Evolutionary conservation across 2,888 invertebrate species (phyloP), one percentile per base, ranked within the genome.

Genomic region (Andrena fulva): DNA sequence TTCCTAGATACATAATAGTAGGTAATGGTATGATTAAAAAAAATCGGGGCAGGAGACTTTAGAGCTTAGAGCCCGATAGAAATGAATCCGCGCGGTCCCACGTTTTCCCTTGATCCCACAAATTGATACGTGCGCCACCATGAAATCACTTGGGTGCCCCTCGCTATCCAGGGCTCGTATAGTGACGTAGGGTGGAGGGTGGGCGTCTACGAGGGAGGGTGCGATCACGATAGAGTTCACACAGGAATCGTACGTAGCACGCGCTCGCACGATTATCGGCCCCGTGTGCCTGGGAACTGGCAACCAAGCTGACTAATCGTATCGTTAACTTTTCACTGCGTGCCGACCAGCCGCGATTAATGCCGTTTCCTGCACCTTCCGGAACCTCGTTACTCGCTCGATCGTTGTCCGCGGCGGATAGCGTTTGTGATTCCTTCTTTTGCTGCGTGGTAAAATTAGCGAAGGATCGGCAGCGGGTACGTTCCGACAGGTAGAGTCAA

Each of bases 281-380:
- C 77, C 75, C 90, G 89, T 89, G 89, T 87, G 90, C 91, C 91
- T 93, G 93, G 92, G 93, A 93, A 93, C 91, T 93, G 93, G 92
- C 93, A 93, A 93, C 91, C 86, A 82, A 83, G 82, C 89, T 91
- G 91, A 92, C 91, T 91, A 91, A 93, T 93, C 92, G 92, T 91
- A 89, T 90, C 89, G 90, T 92, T 90, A 91, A 92, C 90, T 91
- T 90, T 89, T 89, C 86, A 78, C 76, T 79, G 79, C 75, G 70
- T 80, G 83, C 20, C 81, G 84, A 87, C 71, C 75, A 33, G 66
- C 64, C 77, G 72, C 85, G 82, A 85, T 86, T 85, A 85, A 79
- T 27, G 24, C 42, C n/a, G 24, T 50, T 66, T 71, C 64, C 31
- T 16, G 16, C 35, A 16, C 1, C 63, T 42, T 24, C 54, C 20